These are phyloP conservation scores for Condylura cristata DNA, from an alignment of 2,113 vertebrate species.

Conservation along the genomic window DNA sequence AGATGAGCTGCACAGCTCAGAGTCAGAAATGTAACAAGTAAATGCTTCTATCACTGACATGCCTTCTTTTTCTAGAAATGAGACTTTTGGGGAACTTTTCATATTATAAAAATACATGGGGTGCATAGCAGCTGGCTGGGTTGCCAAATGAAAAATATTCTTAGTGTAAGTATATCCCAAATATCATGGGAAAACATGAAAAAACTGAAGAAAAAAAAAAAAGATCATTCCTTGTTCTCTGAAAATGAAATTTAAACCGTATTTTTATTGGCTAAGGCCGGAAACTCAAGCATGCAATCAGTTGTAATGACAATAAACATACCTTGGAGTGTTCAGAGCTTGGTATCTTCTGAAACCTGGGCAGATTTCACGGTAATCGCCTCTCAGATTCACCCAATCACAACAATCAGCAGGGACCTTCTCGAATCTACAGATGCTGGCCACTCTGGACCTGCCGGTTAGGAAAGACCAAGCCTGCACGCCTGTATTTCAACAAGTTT, in stretches of 20 bases:
- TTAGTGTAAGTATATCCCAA: neutral
- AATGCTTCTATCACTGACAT: fast-evolving
- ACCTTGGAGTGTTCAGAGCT: neutral
- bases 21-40: neutral
- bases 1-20: fast-evolving
- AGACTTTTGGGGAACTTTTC: neutral
- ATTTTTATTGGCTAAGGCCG: neutral
- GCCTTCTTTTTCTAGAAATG: neutral
- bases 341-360: neutral
- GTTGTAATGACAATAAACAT: neutral
- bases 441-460: neutral
- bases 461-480: neutral
- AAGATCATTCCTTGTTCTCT: neutral
- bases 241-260: neutral
- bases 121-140: neutral
- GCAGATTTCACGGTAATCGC: neutral
- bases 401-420: neutral
- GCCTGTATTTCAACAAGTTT: neutral
- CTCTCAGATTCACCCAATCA: neutral
- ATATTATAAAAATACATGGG: neutral
- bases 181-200: neutral
- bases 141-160: neutral
- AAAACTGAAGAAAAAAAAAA: too few relatives aligned
- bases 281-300: neutral
- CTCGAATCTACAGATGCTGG: neutral